phyloP scores from a whole-genome alignment of 2,888 invertebrate species.

The Stenurella melanura region DNA sequence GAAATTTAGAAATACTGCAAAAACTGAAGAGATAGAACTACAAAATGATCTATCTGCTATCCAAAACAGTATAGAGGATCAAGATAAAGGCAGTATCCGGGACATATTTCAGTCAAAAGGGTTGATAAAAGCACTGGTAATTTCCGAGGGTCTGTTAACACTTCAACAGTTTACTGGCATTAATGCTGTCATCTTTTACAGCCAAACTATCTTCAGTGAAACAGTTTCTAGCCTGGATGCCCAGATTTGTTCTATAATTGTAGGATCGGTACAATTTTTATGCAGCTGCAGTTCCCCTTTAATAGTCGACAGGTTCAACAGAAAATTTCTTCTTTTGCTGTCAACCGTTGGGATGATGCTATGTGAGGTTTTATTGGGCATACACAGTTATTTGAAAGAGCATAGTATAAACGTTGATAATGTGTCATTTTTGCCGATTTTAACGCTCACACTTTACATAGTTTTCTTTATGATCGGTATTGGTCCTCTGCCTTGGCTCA shows the following conservation, averaged over 20 bases:
- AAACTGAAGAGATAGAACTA: slow-evolving; percentile 38
- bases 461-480: slow-evolving; percentile 82
- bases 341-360: slow-evolving; percentile 80
- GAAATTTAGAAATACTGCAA: slow-evolving; percentile 78
- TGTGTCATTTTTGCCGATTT: slow-evolving; percentile 80
- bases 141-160: slow-evolving; percentile 81
- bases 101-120: slow-evolving; percentile 76
- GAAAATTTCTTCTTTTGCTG: slow-evolving; percentile 81
- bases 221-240: slow-evolving; percentile 78
- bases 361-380: slow-evolving; percentile 74
- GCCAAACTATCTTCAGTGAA: slow-evolving; percentile 81
- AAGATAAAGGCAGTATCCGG: slow-evolving; percentile 36
- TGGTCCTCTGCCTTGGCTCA: slow-evolving; percentile 87
- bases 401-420: slow-evolving; percentile 54
- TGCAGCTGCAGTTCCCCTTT: slow-evolving; percentile 85
- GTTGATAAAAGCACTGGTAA: slow-evolving; percentile 85
- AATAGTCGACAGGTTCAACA: slow-evolving; percentile 85
- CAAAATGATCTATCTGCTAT: slow-evolving; percentile 40
- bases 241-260: slow-evolving; percentile 82
- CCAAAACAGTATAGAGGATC: slow-evolving; percentile 36
- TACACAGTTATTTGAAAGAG: slow-evolving; percentile 72
- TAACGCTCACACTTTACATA: slow-evolving; percentile 80
- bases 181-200: slow-evolving; percentile 87
- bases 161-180: slow-evolving; percentile 91
- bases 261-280: slow-evolving; percentile 84